Base-by-base conservation (phyloP, 2,888 invertebrate genomes). In the Aspidiotus destructor region DNA sequence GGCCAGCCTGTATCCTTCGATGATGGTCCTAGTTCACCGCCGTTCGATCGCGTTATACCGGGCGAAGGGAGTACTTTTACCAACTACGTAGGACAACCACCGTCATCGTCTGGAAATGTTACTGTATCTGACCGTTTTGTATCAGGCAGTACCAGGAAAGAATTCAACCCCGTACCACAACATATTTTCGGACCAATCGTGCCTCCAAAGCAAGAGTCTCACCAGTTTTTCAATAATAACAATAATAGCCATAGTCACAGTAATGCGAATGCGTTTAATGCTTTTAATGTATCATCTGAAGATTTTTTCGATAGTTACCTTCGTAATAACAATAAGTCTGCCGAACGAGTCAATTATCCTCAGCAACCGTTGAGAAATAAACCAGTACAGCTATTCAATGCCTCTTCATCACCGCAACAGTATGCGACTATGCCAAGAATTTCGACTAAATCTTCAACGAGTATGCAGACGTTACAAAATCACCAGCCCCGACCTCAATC, bases 31-130 rank as follows among this genome's bases (percentile, higher is more conserved):
- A 77, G 75, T 72, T 73, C 74, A 15, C 76, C 77, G 48, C 82
- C 82, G 2, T 80, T 81, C 0, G 74, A 82, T 55, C 77, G 81
- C 58, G 82, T 82, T 80, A 80, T 81, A 41, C 81, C 80, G 8
- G 83, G 81, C 15, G 81, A 80, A 73, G 65, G 65, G 16, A 58
- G 58, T 28, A 44, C 65, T 2, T 65, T 58, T 41, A 65, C 13
- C 28, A 58, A 58, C 44, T 65, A 58, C n/a, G 57, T 58, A 16
- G 55, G 13, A 41, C 41, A 52, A 6, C 40, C 54, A 1, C 52
- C 41, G 41, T 54, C 41, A 10, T n/a, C 63, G 0, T 41, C 28
- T 8, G 55, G 41, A 15, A 63, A 52, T 28, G 7, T 52, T 9
- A 52, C 62, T 7, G 40, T 62, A 40, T 52, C 62, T n/a, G 62